Evolutionary conservation across 1,140 invertebrate species (phyloP), one percentile per base, ranked within the genome.

Genomic region (Dinoponera quadriceps): DNA sequence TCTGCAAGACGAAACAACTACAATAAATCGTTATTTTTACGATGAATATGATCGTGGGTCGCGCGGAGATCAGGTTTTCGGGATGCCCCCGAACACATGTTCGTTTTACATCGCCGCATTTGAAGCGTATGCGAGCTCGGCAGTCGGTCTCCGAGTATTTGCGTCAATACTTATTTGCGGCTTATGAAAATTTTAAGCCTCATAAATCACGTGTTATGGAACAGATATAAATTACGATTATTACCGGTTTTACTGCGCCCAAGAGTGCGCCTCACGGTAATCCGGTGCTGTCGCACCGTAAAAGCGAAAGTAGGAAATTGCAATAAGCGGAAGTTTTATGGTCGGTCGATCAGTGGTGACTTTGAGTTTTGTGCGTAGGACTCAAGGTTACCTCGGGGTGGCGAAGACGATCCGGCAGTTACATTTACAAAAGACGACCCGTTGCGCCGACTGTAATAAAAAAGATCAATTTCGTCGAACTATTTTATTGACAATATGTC

Each of bases 271-370:
- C 3, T 4, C 81, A 54, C 48, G 59, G 65, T 89, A 88, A 88
- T 88, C 80, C 80, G 54, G 38, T 14, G 33, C 74, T 88, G 84
- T 90, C 88, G 71, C 83, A 54, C 66, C 86, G 86, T 89, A 90
- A 90, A 91, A 90, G 91, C 85, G 90, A 90, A 89, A 86, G 85
- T 87, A 88, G 73, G 83, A 84, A 88, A 90, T 85, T 49, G 82
- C 85, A 86, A 88, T 90, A 91, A 90, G 88, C 88, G 82, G 82
- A 86, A 78, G 72, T 78, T 92, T 92, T 91, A 92, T 86, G 88
- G 88, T 90, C 85, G 66, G 4, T 27, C 59, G 82, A 88, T 89
- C 85, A 60, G 22, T 16, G 59, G 13, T 22, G 48, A 60, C 44
- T 72, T 80, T 75, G 65, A 73, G 27, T 20, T 44, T 44, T 57